Evolutionary conservation across 2,113 vertebrate genomes (phyloP), one percentile per base, ranked within the genome.

Genomic region (Hippocampus barbouri): DNA sequence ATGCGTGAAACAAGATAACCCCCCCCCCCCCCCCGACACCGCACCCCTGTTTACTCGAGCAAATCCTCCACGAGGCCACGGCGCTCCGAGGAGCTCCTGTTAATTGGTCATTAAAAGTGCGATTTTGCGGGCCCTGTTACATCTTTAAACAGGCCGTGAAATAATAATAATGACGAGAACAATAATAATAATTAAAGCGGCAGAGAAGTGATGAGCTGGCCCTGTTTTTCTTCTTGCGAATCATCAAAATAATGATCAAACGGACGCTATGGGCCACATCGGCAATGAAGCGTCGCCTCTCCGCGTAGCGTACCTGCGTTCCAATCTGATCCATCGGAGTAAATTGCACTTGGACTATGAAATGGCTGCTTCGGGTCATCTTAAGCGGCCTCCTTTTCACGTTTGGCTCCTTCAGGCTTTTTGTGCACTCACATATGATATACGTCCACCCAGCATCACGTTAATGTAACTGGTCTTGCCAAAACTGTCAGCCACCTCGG

Each of bases 91-190:
- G 84, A 89, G 85, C 85, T 87, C 83, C 86, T 89, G 89, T 92
- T 93, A 93, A 93, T 92, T 93, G 92, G 91, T 92, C 92, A 92
- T 93, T 93, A 93, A 92, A 92, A 90, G 86, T 87, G 84, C 86
- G 85, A 82, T 89, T 91, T 89, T 88, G 87, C 85, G 83, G 89
- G 90, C 89, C 84, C 88, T 79, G 70, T 88, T 93, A 91, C 92
- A 92, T 93, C 92, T 93, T 93, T 93, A 91, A 93, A 91, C 89
- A 93, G 89, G 81, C 88, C 86, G 88, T 91, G 89, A 91, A 92
- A 91, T 92, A 91, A 91, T 90, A 90, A 90, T 92, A 91, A 90
- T 92, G 91, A 91, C 89, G 90, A 90, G 1, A 47, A 64, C 38
- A 64, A 66, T 45, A 47, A 66, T 47, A 41, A 59, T 59, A 51